These are phyloP conservation scores for Monochamus saltuarius DNA, from an alignment of 1,140 invertebrate species.

Conservation along the genomic window DNA sequence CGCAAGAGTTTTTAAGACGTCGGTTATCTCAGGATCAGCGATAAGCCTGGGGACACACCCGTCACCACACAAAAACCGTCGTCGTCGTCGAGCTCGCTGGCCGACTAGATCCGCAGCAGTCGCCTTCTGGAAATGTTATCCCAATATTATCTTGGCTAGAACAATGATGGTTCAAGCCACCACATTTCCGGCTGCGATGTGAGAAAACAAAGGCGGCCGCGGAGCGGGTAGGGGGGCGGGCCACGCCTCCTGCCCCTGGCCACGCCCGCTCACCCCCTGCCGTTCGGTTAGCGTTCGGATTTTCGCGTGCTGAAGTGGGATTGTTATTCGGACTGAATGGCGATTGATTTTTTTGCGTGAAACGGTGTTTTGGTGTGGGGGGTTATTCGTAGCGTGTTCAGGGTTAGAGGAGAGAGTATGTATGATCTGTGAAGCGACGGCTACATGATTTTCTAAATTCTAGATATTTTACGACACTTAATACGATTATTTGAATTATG, in stretches of 20 bases:
- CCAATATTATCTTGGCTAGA: conserved; percentile 54
- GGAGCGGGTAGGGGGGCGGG: conserved; percentile 30
- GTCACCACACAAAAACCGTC: no score
- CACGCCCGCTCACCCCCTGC: conserved; percentile 43
- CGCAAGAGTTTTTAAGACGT: no score
- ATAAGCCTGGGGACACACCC: no score
- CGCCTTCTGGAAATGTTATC: conserved; percentile 51
- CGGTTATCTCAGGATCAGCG: no score
- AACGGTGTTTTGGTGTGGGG: no score
- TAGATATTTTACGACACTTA: no score
- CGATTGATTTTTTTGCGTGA: no score
- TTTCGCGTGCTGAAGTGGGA: conserved; percentile 42
- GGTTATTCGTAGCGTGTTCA: no score
- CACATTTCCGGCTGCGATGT: conserved; percentile 51
- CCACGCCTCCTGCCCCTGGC: conserved; percentile 24
- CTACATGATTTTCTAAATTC: no score
- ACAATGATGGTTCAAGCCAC: conserved; percentile 54
- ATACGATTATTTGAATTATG: no score
- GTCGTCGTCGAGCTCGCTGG: background rate
- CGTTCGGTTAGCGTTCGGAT: conserved; percentile 44
- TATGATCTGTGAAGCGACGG: no score
- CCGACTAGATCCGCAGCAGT: conserved; percentile 32
- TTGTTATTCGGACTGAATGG: conserved; percentile 32
- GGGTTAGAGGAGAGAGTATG: no score
- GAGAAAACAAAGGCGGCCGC: conserved; percentile 51